A percentile compares a stretch with the other conserved stretches of the same genome.
These are phyloP conservation scores for Troides aeacus DNA, from an alignment of 2,888 invertebrate genomes.

Conservation along the genomic window DNA sequence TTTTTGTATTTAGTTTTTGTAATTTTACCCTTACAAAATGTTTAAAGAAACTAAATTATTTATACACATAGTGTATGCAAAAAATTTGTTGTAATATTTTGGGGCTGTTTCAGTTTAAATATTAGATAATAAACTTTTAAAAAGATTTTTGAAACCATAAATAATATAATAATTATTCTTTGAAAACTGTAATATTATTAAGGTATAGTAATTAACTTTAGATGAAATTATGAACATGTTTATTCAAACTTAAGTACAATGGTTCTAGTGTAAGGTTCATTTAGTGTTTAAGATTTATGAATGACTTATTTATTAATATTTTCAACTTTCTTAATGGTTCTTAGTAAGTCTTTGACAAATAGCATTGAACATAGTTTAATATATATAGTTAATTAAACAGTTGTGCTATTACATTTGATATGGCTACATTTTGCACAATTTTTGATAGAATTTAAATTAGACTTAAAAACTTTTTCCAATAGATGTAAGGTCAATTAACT, in stretches of 20 bases:
- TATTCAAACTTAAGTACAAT: constrained; percentile 53
- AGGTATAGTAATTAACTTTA: background rate
- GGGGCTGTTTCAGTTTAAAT: background rate
- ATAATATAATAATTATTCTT: background rate
- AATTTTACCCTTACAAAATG: background rate
- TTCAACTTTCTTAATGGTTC: constrained; percentile 6
- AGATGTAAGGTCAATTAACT: constrained; percentile 22
- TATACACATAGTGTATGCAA: constrained; percentile 20
- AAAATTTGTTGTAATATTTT: constrained; percentile 17
- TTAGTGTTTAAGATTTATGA: constrained; percentile 27
- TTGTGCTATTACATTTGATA: constrained; percentile 6
- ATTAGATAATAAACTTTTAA: background rate
- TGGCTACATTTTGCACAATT: constrained; percentile 6
- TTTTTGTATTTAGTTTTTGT: background rate
- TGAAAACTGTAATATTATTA: constrained; percentile 2
- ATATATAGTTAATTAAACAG: background rate
- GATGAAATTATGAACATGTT: constrained; percentile 30
- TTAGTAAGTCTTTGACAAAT: background rate
- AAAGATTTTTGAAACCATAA: background rate
- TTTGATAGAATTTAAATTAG: constrained; percentile 5
- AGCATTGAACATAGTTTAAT: background rate
- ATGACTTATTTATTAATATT: constrained; percentile 30
- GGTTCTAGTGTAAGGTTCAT: constrained; percentile 33
- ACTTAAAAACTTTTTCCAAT: constrained; percentile 9
- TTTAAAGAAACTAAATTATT: background rate